phyloP scores from a whole-genome alignment of 2,113 vertebrate species.

The Tyto alba region DNA sequence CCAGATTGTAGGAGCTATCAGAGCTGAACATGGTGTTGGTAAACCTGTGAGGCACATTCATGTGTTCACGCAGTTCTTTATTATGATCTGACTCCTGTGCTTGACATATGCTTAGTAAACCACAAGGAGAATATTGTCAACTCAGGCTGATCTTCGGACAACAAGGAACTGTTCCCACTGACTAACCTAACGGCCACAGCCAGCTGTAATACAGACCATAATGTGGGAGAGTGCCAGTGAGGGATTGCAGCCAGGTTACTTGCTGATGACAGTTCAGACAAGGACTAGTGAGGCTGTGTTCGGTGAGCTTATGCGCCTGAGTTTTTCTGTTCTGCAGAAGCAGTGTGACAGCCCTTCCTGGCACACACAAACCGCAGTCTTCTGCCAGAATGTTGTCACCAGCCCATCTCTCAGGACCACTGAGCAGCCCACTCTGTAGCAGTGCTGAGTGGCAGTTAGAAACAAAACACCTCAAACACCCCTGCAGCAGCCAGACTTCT shows the following conservation, averaged over 20 bases:
- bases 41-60: fast-evolving
- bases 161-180: not conserved
- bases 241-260: not conserved
- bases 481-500: not conserved
- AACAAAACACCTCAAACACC: not conserved
- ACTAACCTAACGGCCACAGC: not conserved
- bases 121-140: not conserved
- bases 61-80: not conserved
- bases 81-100: not conserved
- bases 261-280: not conserved
- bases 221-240: fast-evolving
- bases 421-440: not conserved
- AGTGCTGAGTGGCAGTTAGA: not conserved
- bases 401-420: not conserved
- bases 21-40: not conserved
- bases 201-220: not conserved
- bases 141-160: fast-evolving
- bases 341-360: fast-evolving
- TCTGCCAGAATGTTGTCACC: fast-evolving
- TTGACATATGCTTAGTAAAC: not conserved
- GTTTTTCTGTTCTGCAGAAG: not conserved
- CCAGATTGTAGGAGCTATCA: not conserved
- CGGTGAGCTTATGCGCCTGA: fast-evolving
- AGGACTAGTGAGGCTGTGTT: fast-evolving
- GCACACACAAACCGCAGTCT: too few species aligned